Evolutionary conservation across 2,113 vertebrate species (phyloP), one percentile per base, ranked within the genome.

Genomic region (Piaya cayana): DNA sequence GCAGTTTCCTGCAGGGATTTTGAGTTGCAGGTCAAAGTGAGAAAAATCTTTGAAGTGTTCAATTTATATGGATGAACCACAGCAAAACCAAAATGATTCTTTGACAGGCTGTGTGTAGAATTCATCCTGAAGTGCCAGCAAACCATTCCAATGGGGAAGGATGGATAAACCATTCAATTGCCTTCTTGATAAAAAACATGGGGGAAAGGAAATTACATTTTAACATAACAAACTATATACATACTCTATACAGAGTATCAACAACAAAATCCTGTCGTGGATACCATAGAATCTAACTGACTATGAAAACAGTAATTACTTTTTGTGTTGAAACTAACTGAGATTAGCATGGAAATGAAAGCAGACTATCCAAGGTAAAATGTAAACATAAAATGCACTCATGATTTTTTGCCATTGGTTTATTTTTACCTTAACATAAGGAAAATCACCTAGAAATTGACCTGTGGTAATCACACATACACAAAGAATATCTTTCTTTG

Each of bases 41-140:
- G 67, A 90, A 95, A 93, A 93, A 55, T 88, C 81, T 95, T 89
- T 87, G 67, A 91, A 95, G 82, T 36, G 22, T 65, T 92, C 59
- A 21, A 74, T 91, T 76, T 95, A 55, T 94, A 74, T 34, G 84
- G 70, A 85, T 91, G 78, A 91, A 84, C 32, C 27, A 32, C 34
- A 79, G 34, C 39, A 42, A 92, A 92, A 90, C 29, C 50, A 84
- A 84, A 95, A 64, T 29, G 47, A 67, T 69, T 89, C 74, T 93
- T 84, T 91, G 83, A 89, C 14, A 20, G 72, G 47, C 15, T 91
- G 32, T 55, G 16, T 43, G 55, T 62, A 69, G 89, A 93, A 93
- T 71, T 87, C 69, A 82, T 79, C 55, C 43, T 91, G 69, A 91
- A 84, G 58, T 76, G n/a, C 23, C 71, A 86, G 45, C 27, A 89